Conservation (phyloP, 2,113 vertebrate species). For the Mus spicilegus region DNA sequence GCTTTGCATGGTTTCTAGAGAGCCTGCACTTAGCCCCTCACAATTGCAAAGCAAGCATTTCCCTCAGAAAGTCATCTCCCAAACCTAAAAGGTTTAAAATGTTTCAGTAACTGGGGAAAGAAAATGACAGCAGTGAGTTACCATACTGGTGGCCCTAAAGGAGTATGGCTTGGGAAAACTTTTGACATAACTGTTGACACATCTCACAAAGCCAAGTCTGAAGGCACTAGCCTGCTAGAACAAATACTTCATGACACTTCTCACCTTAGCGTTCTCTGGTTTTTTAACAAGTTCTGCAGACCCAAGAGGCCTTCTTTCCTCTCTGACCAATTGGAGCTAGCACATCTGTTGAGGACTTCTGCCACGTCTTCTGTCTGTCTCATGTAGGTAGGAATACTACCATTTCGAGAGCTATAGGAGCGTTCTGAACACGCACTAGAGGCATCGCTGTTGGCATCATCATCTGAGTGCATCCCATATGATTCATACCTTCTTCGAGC, state of each 20-base stretch:
- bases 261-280: slow-evolving; percentile 96
- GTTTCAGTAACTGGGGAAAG: background rate
- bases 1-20: background rate
- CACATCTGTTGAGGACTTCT: slow-evolving; percentile 97
- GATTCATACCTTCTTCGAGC: slow-evolving; percentile 95
- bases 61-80: background rate
- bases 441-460: slow-evolving; percentile 97
- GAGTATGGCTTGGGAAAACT: background rate
- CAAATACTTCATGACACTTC: background rate
- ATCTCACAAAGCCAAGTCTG: background rate
- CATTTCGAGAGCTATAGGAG: slow-evolving; percentile 97
- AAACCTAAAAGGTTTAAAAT: slow-evolving; percentile 12
- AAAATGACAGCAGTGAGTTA: background rate
- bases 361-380: slow-evolving; percentile 97
- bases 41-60: background rate
- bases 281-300: slow-evolving; percentile 95
- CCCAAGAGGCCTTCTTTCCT: slow-evolving; percentile 97
- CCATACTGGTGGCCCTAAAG: background rate
- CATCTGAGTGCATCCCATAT: slow-evolving; percentile 96
- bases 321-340: slow-evolving; percentile 98
- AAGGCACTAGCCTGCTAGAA: background rate
- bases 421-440: slow-evolving; percentile 97
- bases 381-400: slow-evolving; percentile 97
- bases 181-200: background rate
- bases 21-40: background rate